Evolutionary conservation across 2,888 invertebrate species (phyloP).

Genomic region (Xylophagus ater): DNA sequence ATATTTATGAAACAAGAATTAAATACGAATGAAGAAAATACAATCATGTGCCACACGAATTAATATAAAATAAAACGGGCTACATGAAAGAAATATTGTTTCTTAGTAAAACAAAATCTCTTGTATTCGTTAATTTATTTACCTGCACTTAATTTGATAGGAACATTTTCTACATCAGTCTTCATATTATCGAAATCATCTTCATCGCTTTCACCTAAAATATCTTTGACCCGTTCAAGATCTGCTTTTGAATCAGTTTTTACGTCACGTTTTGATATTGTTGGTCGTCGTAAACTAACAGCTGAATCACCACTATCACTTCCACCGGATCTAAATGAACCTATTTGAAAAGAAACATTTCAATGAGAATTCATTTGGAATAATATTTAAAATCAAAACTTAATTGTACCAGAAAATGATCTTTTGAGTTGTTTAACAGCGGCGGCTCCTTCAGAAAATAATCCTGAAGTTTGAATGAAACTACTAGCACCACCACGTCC

Average conservation of each 20-base stretch:
- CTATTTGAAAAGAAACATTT: no score
- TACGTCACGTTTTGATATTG: constrained; percentile 24
- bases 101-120: not conserved
- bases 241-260: constrained; percentile 30
- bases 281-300: constrained; percentile 25
- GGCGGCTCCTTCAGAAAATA: constrained; percentile 38
- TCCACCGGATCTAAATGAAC: constrained; percentile 6
- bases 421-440: constrained; percentile 19
- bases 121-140: no score
- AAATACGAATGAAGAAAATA: no score
- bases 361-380: no score
- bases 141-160: constrained; percentile 33
- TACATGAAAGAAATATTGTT: no score
- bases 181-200: constrained; percentile 26
- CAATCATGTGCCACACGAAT: no score
- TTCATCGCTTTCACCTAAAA: constrained; percentile 32
- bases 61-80: no score
- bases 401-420: not conserved
- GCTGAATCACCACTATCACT: constrained; percentile 21
- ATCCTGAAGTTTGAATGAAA: constrained; percentile 34
- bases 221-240: constrained; percentile 25
- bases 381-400: no score
- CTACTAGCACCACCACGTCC: constrained; percentile 23
- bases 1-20: not conserved
- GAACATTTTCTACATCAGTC: constrained; percentile 29